Conservation (phyloP, 2,888 invertebrate species). For the Podotricha telesiphe region DNA sequence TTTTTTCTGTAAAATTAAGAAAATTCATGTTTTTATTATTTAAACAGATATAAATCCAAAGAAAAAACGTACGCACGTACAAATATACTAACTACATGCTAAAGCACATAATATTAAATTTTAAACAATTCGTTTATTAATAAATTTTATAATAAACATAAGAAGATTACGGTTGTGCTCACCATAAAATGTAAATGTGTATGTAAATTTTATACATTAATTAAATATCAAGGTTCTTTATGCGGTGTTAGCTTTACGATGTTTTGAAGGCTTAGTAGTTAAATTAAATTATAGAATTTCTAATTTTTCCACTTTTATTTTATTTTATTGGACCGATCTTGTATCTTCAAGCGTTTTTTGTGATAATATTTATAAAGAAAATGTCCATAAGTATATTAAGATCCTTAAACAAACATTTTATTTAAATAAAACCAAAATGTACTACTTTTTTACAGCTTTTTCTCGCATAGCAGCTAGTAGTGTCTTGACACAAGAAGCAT, state of each 20-base stretch:
- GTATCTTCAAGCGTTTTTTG: background rate
- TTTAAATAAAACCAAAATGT: too few relatives aligned
- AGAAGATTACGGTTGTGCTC: slow-evolving; percentile 51
- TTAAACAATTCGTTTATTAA: background rate
- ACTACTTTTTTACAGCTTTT: too few relatives aligned
- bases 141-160: slow-evolving; percentile 26
- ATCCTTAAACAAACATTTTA: too few relatives aligned
- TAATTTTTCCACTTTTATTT: background rate
- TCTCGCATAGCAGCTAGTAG: too few relatives aligned
- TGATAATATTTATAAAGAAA: background rate
- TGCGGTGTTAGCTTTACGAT: slow-evolving; percentile 35
- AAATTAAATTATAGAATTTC: slow-evolving; percentile 5
- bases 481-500: too few relatives aligned
- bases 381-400: too few relatives aligned
- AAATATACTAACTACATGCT: too few relatives aligned
- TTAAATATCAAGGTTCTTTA: slow-evolving; percentile 38
- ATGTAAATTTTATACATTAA: slow-evolving; percentile 37
- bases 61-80: too few relatives aligned
- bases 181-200: slow-evolving; percentile 53
- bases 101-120: background rate
- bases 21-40: too few relatives aligned
- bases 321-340: background rate
- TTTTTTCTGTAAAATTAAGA: too few relatives aligned
- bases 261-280: slow-evolving; percentile 27
- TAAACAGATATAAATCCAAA: too few relatives aligned